These are phyloP conservation scores for Dicaeum eximium DNA, from an alignment of 2,113 vertebrate species.

Conservation along the genomic window DNA sequence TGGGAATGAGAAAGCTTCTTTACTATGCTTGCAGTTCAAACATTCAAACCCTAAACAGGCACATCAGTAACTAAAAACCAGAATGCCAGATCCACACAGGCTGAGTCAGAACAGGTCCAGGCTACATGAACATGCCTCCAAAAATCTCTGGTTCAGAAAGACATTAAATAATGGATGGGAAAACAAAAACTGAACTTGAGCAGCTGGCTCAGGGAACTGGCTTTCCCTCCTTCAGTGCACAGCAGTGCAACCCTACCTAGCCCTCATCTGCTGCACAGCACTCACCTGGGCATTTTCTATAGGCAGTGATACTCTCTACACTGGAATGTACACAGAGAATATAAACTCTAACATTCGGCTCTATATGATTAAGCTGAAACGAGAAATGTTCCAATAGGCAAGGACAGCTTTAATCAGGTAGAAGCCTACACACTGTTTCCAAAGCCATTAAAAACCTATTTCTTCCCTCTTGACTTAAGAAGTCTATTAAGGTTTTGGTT, in stretches of 20 bases:
- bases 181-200: not conserved
- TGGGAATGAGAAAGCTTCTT: not conserved
- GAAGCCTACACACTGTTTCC: not conserved
- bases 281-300: not conserved
- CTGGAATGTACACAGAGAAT: not conserved
- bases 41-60: not conserved
- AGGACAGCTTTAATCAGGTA: not conserved
- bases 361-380: not conserved
- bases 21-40: not conserved
- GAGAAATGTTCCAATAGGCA: not conserved
- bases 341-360: rapidly evolving
- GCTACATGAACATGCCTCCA: not conserved
- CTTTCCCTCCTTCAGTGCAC: not conserved
- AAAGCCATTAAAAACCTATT: not conserved
- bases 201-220: not conserved
- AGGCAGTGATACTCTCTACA: not conserved
- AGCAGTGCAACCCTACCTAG: not conserved
- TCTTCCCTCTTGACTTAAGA: not conserved
- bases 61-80: not conserved
- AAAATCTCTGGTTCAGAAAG: not conserved
- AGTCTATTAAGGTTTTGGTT: not conserved
- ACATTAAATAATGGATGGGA: not conserved
- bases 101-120: not conserved
- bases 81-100: not conserved
- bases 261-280: not conserved